Evolutionary conservation across 2,888 invertebrate genomes (phyloP).

Genomic region (Meganola albula): DNA sequence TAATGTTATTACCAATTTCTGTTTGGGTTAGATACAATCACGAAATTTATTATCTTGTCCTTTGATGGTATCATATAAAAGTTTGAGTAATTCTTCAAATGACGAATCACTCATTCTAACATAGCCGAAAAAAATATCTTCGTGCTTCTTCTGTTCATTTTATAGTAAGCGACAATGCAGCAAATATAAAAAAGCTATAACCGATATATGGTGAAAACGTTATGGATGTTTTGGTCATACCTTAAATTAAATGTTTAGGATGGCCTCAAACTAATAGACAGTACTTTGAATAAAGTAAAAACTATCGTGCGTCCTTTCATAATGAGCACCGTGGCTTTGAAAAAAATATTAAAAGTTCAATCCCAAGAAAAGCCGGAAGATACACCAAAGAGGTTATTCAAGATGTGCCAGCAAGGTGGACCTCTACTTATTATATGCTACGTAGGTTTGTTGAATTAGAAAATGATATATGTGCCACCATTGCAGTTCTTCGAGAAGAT

Average conservation of each 20-base stretch:
- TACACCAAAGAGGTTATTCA: conserved; percentile 18
- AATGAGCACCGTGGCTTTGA: conserved; percentile 17
- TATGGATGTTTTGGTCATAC: conserved; percentile 23
- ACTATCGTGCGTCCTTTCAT: conserved; percentile 21
- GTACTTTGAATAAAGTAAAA: conserved; percentile 15
- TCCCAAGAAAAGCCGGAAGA: conserved; percentile 11
- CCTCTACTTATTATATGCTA: conserved; percentile 22
- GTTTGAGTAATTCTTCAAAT: conserved; percentile 1
- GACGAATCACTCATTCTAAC: neutral
- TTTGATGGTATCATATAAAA: conserved; percentile 19
- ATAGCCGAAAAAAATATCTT: no score
- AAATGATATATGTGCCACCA: conserved; percentile 11
- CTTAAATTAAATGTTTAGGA: conserved; percentile 12
- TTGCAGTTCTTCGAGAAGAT: conserved; percentile 17
- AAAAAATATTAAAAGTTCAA: conserved; percentile 17
- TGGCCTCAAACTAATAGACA: neutral
- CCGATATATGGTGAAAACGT: conserved; percentile 17
- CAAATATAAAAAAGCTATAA: conserved; percentile 14
- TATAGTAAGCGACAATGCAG: conserved; percentile 16
- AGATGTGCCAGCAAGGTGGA: conserved; percentile 21
- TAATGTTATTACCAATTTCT: conserved; percentile 10
- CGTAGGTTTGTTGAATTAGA: conserved; percentile 19
- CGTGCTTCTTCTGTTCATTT: no score
- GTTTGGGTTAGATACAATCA: conserved; percentile 8
- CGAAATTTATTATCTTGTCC: conserved; percentile 20